Evolutionary conservation across 1,140 invertebrate species (phyloP).

Genomic region (Drosophila erecta): DNA sequence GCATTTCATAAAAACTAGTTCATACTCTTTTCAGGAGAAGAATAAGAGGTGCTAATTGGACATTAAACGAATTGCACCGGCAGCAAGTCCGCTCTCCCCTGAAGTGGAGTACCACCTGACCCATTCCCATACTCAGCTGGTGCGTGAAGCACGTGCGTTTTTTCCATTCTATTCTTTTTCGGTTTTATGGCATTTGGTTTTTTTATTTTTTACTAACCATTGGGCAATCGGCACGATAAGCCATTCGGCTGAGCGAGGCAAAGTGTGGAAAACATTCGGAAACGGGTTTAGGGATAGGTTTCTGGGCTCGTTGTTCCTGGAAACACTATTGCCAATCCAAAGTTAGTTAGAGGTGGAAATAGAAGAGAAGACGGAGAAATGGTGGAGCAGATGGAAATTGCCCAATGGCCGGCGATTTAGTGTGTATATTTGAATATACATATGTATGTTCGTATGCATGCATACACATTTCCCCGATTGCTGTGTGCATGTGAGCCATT

Average conservation of each 20-base stretch:
- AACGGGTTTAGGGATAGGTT: conserved; percentile 19
- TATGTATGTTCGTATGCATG: neutral
- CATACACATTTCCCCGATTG: conserved; percentile 1
- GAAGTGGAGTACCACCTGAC: conserved; percentile 5
- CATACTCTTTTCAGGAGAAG: neutral
- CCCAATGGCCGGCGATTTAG: conserved; percentile 30
- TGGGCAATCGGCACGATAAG: conserved; percentile 53
- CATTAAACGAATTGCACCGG: conserved; percentile 58
- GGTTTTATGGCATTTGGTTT: conserved; percentile 3
- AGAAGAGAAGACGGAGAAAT: conserved; percentile 2
- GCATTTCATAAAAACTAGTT: neutral
- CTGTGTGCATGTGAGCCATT: conserved; percentile 58
- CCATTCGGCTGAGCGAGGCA: conserved; percentile 9
- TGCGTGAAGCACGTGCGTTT: conserved; percentile 71
- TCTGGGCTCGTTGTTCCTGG: neutral
- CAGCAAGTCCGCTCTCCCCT: conserved; percentile 8
- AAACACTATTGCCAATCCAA: conserved; percentile 31
- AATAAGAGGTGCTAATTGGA: conserved; percentile 53
- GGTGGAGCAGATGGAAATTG: neutral
- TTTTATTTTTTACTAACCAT: conserved; percentile 34
- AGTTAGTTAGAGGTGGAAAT: neutral
- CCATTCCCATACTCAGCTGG: neutral
- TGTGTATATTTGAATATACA: conserved; percentile 1
- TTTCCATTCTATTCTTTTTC: conserved; percentile 6
- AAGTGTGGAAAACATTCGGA: conserved; percentile 15